These are phyloP conservation scores for Sander lucioperca DNA, from an alignment of 2,113 vertebrate genomes.

Conservation along the genomic window DNA sequence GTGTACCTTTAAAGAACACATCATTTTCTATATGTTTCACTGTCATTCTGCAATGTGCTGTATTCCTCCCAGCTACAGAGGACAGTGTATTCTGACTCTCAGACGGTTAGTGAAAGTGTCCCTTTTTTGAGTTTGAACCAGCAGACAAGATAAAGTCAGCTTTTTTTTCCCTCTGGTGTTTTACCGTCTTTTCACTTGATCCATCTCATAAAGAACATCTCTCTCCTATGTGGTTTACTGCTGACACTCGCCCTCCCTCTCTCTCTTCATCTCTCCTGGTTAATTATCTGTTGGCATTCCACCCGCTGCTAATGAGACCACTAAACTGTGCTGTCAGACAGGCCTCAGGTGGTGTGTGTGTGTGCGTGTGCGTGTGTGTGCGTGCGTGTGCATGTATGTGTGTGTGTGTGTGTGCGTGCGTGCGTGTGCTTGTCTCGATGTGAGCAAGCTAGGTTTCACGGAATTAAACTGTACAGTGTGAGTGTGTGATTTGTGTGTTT, in stretches of 20 bases:
- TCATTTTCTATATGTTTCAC: too few species aligned
- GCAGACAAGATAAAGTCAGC: background rate
- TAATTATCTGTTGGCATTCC: constrained; percentile 81
- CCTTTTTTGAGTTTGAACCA: background rate
- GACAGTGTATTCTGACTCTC: background rate
- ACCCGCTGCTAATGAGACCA: constrained; percentile 80
- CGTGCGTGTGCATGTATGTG: constrained; percentile 7
- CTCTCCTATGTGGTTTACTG: constrained; percentile 55
- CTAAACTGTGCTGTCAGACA: constrained; percentile 81
- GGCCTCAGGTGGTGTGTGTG: constrained; percentile 51
- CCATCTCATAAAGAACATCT: constrained; percentile 37
- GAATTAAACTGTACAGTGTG: constrained; percentile 39
- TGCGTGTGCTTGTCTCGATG: constrained; percentile 7
- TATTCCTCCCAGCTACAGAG: background rate
- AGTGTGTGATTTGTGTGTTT: constrained; percentile 50
- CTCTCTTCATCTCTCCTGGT: constrained; percentile 69
- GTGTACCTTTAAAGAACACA: too few species aligned
- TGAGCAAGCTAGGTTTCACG: constrained; percentile 23
- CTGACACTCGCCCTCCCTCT: constrained; percentile 59
- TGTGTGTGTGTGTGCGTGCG: constrained; percentile 11
- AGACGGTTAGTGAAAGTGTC: constrained; percentile 32
- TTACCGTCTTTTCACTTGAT: constrained; percentile 43
- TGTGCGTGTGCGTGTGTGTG: constrained; percentile 18
- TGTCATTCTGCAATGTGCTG: too few species aligned
- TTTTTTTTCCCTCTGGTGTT: constrained; percentile 13